Conservation (phyloP, 1,140 invertebrate genomes). For the Pseudomyrmex flavicornis region DNA sequence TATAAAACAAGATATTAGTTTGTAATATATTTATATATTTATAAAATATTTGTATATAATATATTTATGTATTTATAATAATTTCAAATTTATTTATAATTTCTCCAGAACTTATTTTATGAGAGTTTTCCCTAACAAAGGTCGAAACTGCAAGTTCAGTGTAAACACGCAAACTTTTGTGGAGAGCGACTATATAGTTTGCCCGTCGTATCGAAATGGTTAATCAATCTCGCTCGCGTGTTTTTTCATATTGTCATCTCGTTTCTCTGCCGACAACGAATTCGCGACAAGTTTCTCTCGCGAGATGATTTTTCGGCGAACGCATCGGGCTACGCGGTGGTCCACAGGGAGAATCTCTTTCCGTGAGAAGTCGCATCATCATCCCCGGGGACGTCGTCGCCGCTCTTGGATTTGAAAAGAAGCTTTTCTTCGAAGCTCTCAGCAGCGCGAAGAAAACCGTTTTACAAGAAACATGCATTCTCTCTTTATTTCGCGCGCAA, state of each 20-base stretch:
- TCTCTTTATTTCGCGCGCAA: neutral
- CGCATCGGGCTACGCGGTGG: neutral
- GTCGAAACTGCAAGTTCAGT: neutral
- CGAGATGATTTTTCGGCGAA: constrained; percentile 5
- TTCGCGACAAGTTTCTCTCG: constrained; percentile 11
- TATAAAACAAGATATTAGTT: no score
- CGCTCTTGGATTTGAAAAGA: constrained; percentile 54
- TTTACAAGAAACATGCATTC: constrained; percentile 45
- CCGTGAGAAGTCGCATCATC: constrained; percentile 43
- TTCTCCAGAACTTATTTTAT: no score
- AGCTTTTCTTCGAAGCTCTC: constrained; percentile 53
- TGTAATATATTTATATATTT: no score
- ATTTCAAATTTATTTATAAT: no score
- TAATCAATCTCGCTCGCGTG: neutral
- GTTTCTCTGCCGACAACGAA: neutral
- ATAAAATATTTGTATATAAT: no score
- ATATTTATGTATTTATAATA: no score
- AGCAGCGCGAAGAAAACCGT: constrained; percentile 29
- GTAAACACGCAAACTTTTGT: no score
- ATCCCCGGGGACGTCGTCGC: constrained; percentile 30
- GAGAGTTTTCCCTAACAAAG: no score
- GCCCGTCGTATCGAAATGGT: no score
- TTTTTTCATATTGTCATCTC: neutral
- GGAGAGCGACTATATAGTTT: no score
- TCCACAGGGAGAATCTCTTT: constrained; percentile 14